Evolutionary conservation across 2,113 vertebrate genomes (phyloP), one percentile per base, ranked within the genome.

Genomic region (Acanthochromis polyacanthus): DNA sequence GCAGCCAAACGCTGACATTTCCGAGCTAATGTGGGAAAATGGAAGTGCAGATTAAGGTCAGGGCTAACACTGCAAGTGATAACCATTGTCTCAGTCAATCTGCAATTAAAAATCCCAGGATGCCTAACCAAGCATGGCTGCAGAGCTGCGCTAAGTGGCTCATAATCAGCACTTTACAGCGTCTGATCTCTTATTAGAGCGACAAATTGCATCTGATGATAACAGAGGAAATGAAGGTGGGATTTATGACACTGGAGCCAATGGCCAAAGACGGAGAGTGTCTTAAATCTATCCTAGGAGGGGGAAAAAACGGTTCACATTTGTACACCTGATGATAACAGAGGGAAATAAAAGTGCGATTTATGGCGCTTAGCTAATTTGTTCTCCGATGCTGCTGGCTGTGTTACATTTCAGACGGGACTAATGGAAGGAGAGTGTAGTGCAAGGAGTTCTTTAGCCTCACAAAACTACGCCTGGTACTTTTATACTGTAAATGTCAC

Each of bases 191-290:
- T 72, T 85, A 83, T 80, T 81, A 83, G 84, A 64, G 65, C 28
- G 36, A 85, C 85, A 90, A 90, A 91, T 89, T 90, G 85, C 82
- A 60, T 84, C 71, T 70, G 75, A 80, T 73, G 83, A 81, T 81
- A 73, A 75, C 15, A 61, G 63, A 82, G 83, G 80, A 91, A 86
- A 83, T 83, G 65, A 87, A 85, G 82, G 76, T 84, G 74, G 71
- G 83, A 84, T 89, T 90, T 86, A 89, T 87, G 82, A 78, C 60
- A 69, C 56, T 0, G 25, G 62, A 86, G 71, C 57, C 81, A 68
- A 58, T 77, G 43, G 78, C 78, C 75, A 71, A 58, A 81, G 72
- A 74, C 2, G 1, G 63, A 75, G 43, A 78, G 53, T 38, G 64
- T 73, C 63, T 87, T 81, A 77, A 86, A 90, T 88, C 71, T 63